Conservation (phyloP, 2,797 vertebrate genomes). For the Halcyon badia region DNA sequence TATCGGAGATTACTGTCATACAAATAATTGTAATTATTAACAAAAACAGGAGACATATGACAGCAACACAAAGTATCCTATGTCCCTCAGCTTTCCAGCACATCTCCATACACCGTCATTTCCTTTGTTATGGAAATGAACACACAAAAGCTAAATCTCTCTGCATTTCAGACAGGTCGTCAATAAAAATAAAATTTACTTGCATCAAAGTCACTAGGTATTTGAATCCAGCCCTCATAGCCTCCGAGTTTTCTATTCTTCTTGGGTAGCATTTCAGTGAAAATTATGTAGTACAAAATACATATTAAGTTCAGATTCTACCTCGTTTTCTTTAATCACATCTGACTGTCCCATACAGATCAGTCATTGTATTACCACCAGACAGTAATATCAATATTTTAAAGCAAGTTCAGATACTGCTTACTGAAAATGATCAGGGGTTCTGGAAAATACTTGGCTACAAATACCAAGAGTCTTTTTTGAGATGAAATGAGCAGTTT, state of each 20-base stretch:
- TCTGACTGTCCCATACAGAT: background rate
- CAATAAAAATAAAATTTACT: background rate
- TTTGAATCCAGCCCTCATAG: background rate
- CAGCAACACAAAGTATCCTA: background rate
- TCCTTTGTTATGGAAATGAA: background rate
- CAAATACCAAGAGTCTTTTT: background rate
- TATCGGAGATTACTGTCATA: background rate
- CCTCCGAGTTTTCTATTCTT: background rate
- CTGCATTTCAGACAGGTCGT: background rate
- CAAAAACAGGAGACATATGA: background rate
- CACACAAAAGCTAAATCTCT: rapidly evolving
- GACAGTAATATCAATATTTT: background rate
- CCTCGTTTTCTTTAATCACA: background rate
- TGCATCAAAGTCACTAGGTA: background rate
- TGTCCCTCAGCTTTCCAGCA: background rate
- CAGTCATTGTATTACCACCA: background rate
- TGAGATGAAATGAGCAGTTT: background rate
- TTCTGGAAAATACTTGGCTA: background rate
- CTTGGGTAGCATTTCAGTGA: background rate
- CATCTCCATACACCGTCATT: background rate
- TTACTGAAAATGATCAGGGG: background rate
- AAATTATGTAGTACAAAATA: background rate
- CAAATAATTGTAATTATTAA: background rate
- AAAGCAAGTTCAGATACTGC: background rate
- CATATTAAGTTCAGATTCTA: rapidly evolving